Conservation (phyloP, 2,888 invertebrate species). For the Watsonalla cultraria region DNA sequence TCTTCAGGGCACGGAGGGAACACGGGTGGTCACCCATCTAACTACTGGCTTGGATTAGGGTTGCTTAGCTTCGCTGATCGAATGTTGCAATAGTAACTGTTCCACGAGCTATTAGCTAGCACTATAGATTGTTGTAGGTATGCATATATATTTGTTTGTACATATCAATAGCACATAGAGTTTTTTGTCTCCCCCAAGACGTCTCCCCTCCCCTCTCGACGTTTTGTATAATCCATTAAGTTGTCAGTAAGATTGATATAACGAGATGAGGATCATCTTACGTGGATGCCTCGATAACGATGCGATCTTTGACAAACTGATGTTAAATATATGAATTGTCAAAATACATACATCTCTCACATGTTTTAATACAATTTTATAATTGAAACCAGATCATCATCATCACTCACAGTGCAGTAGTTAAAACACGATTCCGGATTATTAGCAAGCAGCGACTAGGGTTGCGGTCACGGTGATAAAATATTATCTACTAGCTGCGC, state of each 20-base stretch:
- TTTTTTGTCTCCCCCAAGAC: conserved; percentile 26
- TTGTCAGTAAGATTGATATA: conserved; percentile 73
- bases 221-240: conserved; percentile 71
- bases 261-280: conserved; percentile 58
- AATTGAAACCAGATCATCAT: too few relatives aligned
- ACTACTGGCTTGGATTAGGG: too few relatives aligned
- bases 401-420: not conserved
- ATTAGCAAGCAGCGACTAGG: too few relatives aligned
- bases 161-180: conserved; percentile 11
- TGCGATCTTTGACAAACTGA: conserved; percentile 30
- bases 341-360: too few relatives aligned
- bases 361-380: too few relatives aligned
- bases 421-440: conserved; percentile 7
- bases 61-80: too few relatives aligned
- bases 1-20: too few relatives aligned
- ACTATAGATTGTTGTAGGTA: not conserved
- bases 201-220: conserved; percentile 37
- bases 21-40: too few relatives aligned
- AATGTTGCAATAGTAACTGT: too few relatives aligned
- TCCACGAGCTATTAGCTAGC: too few relatives aligned
- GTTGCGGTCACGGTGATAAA: too few relatives aligned
- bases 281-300: conserved; percentile 62
- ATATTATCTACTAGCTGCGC: too few relatives aligned
- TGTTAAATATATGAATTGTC: conserved; percentile 6
- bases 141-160: not conserved